Conservation (phyloP, 1,140 invertebrate genomes). For the Maconellicoccus hirsutus region DNA sequence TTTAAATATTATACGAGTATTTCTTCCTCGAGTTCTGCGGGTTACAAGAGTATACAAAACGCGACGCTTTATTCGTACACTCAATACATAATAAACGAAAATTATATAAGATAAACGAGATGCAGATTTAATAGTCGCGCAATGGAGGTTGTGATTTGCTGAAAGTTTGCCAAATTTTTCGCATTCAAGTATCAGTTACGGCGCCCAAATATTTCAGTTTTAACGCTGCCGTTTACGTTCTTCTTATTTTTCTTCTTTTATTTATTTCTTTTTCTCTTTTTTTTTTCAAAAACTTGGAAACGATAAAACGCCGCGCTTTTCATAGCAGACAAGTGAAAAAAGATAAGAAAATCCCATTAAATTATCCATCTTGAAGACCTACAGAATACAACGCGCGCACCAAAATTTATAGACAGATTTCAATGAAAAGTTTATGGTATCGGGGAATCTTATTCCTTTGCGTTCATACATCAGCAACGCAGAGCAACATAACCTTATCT, state of each 20-base stretch:
- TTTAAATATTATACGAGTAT: too few relatives aligned
- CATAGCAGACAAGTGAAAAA: slow-evolving; percentile 12
- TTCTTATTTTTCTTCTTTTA: too few relatives aligned
- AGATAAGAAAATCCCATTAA: slow-evolving; percentile 18
- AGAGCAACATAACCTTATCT: too few relatives aligned
- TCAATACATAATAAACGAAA: too few relatives aligned
- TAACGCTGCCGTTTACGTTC: neutral
- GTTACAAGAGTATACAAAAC: too few relatives aligned
- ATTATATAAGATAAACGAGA: neutral
- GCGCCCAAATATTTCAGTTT: slow-evolving; percentile 14
- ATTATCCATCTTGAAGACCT: neutral
- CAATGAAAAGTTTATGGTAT: neutral
- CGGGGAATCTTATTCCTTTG: too few relatives aligned
- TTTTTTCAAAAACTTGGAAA: slow-evolving; percentile 3
- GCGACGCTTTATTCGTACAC: too few relatives aligned
- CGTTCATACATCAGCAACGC: too few relatives aligned
- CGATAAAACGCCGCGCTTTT: slow-evolving; percentile 15
- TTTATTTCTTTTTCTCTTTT: neutral
- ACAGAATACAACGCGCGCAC: too few relatives aligned
- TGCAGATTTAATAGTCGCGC: neutral
- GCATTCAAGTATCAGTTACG: slow-evolving; percentile 2
- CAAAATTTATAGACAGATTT: slow-evolving; percentile 10
- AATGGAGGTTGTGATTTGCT: neutral
- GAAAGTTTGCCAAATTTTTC: slow-evolving; percentile 20
- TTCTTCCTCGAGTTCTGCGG: too few relatives aligned